A percentile compares a stretch with the other conserved stretches of the same genome.
Conservation (phyloP, 2,113 vertebrate species). For the Marmota monax region DNA sequence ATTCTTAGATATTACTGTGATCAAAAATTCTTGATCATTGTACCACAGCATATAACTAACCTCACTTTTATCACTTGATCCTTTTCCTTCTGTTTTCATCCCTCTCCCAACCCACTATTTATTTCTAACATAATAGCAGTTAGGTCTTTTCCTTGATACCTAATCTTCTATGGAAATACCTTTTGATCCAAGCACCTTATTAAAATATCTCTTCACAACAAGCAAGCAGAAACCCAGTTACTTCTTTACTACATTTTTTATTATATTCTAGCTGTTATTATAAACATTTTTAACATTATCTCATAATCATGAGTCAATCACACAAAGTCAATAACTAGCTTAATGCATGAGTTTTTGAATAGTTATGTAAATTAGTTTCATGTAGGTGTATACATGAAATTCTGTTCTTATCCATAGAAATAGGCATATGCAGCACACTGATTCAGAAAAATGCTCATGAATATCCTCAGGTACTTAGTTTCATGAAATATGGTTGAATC, state of each 20-base stretch:
- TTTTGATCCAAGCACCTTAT: neutral
- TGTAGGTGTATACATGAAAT: neutral
- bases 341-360: neutral
- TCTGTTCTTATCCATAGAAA: neutral
- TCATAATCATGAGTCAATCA: neutral
- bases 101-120: neutral
- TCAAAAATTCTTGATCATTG: neutral
- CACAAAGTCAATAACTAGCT: neutral
- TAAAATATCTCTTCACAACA: neutral
- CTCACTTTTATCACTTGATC: neutral
- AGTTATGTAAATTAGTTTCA: neutral
- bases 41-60: neutral
- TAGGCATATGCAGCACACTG: neutral
- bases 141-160: neutral
- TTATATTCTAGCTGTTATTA: neutral
- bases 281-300: neutral
- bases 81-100: neutral
- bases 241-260: neutral
- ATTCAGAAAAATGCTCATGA: neutral
- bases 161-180: neutral
- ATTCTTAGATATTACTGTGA: neutral
- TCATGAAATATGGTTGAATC: neutral
- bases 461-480: neutral
- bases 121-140: neutral
- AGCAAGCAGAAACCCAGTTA: neutral